Percentiles rank a stretch among this genome's conserved stretches.
These are phyloP conservation scores for Drosophila neocordata DNA, from an alignment of 1,140 invertebrate genomes.

Conservation along the genomic window DNA sequence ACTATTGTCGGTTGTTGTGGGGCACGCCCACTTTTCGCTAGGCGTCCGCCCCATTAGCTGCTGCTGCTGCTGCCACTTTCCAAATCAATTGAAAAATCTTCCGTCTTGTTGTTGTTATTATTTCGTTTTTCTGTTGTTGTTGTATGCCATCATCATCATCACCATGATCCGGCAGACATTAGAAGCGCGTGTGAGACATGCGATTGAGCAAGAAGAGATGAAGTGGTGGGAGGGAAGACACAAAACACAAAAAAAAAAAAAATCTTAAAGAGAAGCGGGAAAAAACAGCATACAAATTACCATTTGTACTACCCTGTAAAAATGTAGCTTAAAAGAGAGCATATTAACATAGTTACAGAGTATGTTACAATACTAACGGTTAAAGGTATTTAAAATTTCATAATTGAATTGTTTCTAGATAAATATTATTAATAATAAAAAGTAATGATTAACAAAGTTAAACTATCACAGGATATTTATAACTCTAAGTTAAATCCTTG, in stretches of 20 bases:
- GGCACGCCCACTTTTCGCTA: constrained; percentile 61
- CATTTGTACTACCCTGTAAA: constrained; percentile 39
- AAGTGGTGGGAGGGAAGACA: constrained; percentile 12
- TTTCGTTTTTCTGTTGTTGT: constrained; percentile 37
- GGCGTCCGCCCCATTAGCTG: constrained; percentile 46
- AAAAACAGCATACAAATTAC: constrained; percentile 76
- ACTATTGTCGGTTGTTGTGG: constrained; percentile 47
- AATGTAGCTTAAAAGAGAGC: background rate
- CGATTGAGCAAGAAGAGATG: constrained; percentile 53
- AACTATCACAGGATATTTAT: no score
- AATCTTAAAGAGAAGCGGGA: constrained; percentile 1
- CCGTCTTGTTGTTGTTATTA: constrained; percentile 26
- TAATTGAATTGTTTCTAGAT: no score
- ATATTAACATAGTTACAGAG: background rate
- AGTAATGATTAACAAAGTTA: no score
- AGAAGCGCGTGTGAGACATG: constrained; percentile 74
- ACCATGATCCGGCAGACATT: constrained; percentile 57
- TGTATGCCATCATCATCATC: constrained; percentile 71
- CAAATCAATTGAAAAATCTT: constrained; percentile 72
- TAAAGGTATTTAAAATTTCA: no score
- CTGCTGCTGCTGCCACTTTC: constrained; percentile 61
- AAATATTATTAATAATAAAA: no score
- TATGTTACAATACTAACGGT: no score
- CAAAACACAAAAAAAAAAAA: constrained; percentile 34
- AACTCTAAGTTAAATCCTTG: background rate